phyloP scores from a whole-genome alignment of 2,888 invertebrate species.

The Trissolcus brochymenae region DNA sequence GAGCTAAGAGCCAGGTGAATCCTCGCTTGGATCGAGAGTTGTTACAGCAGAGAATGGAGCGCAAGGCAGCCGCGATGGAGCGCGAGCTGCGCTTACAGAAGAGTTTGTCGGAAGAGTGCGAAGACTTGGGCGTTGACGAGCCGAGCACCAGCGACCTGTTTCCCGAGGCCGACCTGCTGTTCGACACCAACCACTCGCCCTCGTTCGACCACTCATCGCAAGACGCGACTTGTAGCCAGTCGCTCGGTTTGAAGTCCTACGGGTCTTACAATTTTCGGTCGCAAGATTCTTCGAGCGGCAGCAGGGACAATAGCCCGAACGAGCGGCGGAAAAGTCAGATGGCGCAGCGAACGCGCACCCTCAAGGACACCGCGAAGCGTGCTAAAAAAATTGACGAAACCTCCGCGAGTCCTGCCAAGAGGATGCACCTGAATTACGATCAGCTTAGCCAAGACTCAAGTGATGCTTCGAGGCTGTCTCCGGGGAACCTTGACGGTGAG shows the following conservation, averaged over 20 bases:
- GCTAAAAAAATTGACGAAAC: slow-evolving; percentile 60
- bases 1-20: slow-evolving; percentile 65
- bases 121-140: slow-evolving; percentile 87
- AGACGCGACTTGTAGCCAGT: slow-evolving; percentile 76
- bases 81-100: slow-evolving; percentile 81
- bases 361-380: slow-evolving; percentile 60
- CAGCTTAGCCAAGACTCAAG: slow-evolving; percentile 72
- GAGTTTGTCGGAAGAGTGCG: slow-evolving; percentile 87
- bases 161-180: slow-evolving; percentile 85
- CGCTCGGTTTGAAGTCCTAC: slow-evolving; percentile 69
- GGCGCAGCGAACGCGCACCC: slow-evolving; percentile 58
- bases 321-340: slow-evolving; percentile 67
- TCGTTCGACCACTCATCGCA: slow-evolving; percentile 80
- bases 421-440: slow-evolving; percentile 66
- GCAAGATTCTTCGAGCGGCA: slow-evolving; percentile 75
- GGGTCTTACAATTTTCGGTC: slow-evolving; percentile 69
- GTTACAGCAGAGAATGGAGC: slow-evolving; percentile 68
- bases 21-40: slow-evolving; percentile 68
- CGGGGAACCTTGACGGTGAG: slow-evolving; percentile 61
- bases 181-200: slow-evolving; percentile 85
- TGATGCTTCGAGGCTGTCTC: slow-evolving; percentile 69
- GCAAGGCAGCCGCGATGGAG: slow-evolving; percentile 79
- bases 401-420: slow-evolving; percentile 56
- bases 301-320: slow-evolving; percentile 76
- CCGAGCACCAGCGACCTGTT: slow-evolving; percentile 88